phyloP scores from a whole-genome alignment of 2,888 invertebrate species.

The Nasonia oneida region DNA sequence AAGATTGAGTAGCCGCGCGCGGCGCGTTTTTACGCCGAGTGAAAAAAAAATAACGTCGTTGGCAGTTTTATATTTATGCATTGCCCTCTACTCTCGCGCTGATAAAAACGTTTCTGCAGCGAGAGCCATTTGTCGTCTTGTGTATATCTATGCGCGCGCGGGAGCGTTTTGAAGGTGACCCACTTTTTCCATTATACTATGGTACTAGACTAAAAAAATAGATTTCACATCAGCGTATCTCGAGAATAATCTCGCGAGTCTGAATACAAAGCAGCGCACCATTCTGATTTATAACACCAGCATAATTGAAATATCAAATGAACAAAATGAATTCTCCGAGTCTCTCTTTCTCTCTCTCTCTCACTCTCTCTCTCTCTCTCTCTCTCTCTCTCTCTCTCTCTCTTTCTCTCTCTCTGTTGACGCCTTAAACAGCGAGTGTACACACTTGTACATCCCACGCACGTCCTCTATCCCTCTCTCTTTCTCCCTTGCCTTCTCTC shows the following conservation, averaged over 20 bases:
- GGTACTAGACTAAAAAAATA: neutral
- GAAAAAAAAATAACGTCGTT: neutral
- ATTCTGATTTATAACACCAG: conserved; percentile 5
- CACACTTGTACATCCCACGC: conserved; percentile 44
- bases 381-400: conserved; percentile 5
- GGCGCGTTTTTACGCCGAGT: neutral
- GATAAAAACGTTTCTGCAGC: neutral
- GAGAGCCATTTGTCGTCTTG: neutral
- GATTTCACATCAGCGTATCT: too few species aligned
- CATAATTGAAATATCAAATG: conserved; percentile 16
- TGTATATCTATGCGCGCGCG: neutral
- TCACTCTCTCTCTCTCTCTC: neutral
- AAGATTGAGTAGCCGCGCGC: neutral
- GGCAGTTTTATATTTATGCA: neutral
- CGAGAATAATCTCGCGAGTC: too few species aligned
- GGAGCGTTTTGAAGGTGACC: neutral
- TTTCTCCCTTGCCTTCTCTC: neutral
- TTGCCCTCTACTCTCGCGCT: neutral
- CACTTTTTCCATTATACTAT: neutral
- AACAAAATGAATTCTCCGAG: conserved; percentile 1
- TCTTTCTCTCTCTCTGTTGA: conserved; percentile 20
- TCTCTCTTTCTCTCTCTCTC: neutral
- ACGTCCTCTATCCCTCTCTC: conserved; percentile 32
- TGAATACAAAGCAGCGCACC: too few species aligned
- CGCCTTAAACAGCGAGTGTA: conserved; percentile 34